Percentiles rank a stretch among this genome's conserved stretches.
These are phyloP conservation scores for Diachasmimorpha longicaudata DNA, from an alignment of 1,140 invertebrate genomes.

Conservation along the genomic window DNA sequence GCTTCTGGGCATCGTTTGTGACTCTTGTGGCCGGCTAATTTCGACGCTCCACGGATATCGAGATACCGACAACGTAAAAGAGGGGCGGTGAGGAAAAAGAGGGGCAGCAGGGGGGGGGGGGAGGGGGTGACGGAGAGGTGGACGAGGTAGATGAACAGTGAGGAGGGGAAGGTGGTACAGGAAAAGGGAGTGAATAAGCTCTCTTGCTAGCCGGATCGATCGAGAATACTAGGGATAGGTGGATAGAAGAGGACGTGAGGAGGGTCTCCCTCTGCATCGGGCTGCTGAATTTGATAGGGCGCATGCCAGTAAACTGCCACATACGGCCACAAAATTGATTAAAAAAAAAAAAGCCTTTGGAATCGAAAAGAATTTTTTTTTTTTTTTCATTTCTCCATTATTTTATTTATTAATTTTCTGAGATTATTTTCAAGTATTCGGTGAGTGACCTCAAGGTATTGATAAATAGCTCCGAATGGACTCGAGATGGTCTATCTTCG, in stretches of 20 bases:
- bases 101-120: slow-evolving; percentile 21
- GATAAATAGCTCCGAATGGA: too few relatives aligned
- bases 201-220: slow-evolving; percentile 25
- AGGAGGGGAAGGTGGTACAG: slow-evolving; percentile 21
- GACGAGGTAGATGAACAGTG: slow-evolving; percentile 6
- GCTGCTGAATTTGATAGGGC: slow-evolving; percentile 21
- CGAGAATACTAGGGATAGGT: slow-evolving; percentile 24
- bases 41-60: slow-evolving; percentile 28
- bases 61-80: slow-evolving; percentile 22
- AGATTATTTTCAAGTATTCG: too few relatives aligned
- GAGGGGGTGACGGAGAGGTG: slow-evolving; percentile 27
- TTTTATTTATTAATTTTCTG: too few relatives aligned
- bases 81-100: slow-evolving; percentile 16
- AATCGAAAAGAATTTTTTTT: not conserved
- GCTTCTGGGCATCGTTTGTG: slow-evolving; percentile 31
- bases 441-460: too few relatives aligned
- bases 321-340: not conserved
- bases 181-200: slow-evolving; percentile 34
- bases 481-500: not conserved
- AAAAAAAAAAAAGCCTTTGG: not conserved
- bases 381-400: not conserved
- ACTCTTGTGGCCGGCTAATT: slow-evolving; percentile 29
- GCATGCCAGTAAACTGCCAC: slow-evolving; percentile 15
- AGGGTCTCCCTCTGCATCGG: slow-evolving; percentile 15
- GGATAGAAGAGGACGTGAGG: slow-evolving; percentile 21